These are phyloP conservation scores for Mustela nigripes DNA, from an alignment of 2,113 vertebrate genomes.

Conservation along the genomic window DNA sequence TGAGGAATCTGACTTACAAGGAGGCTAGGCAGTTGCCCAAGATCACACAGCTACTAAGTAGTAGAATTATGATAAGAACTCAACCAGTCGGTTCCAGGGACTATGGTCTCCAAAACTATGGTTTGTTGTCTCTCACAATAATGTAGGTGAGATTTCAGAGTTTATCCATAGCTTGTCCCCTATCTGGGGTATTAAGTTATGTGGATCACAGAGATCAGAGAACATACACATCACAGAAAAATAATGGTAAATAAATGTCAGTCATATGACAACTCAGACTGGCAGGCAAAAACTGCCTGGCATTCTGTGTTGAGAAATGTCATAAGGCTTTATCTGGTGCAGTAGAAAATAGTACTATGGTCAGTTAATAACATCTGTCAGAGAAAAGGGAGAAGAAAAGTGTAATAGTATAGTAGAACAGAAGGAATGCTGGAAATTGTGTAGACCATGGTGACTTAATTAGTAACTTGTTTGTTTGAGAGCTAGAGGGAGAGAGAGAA, in stretches of 20 bases:
- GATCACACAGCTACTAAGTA: neutral
- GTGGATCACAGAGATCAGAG: neutral
- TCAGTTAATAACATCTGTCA: neutral
- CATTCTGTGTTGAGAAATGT: neutral
- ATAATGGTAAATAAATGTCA: neutral
- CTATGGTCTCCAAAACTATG: neutral
- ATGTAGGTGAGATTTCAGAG: neutral
- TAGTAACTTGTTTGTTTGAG: neutral
- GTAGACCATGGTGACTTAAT: neutral
- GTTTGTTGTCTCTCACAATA: neutral
- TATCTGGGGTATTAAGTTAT: neutral
- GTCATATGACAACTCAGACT: neutral
- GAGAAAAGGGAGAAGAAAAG: neutral
- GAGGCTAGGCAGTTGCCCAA: neutral
- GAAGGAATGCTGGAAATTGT: neutral
- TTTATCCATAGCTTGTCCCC: neutral
- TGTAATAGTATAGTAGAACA: neutral
- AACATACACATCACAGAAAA: neutral
- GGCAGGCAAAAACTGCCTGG: neutral
- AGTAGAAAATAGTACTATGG: neutral
- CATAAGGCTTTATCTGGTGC: neutral
- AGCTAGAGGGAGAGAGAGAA: no score
- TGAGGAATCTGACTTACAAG: neutral
- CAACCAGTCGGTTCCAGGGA: neutral
- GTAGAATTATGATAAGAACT: neutral